These are phyloP conservation scores for Hafferia zeledoni DNA, from an alignment of 2,797 vertebrate genomes.

Conservation along the genomic window DNA sequence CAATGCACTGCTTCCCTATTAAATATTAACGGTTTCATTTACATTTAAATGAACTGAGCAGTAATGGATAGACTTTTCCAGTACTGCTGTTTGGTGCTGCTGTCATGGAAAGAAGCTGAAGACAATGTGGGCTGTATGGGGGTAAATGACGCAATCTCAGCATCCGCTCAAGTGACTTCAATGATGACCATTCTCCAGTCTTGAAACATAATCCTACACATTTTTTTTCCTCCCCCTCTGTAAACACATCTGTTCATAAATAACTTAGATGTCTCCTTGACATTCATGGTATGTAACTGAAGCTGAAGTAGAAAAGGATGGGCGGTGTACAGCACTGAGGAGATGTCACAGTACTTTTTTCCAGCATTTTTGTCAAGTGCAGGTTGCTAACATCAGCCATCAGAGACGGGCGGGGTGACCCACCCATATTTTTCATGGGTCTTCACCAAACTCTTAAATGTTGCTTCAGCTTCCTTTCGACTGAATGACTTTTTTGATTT, in stretches of 20 bases:
- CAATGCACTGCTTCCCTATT: constrained; percentile 83
- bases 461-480: constrained; percentile 98
- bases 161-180: constrained; percentile 77
- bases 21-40: constrained; percentile 88
- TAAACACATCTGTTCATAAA: constrained; percentile 83
- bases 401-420: constrained; percentile 98
- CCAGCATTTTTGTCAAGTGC: constrained; percentile 67
- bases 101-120: constrained; percentile 76
- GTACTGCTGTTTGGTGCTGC: constrained; percentile 78
- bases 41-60: constrained; percentile 85
- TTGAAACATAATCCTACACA: constrained; percentile 76
- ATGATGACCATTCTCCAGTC: constrained; percentile 75
- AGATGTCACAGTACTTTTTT: constrained; percentile 78
- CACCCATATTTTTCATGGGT: constrained; percentile 99
- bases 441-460: constrained; percentile 99
- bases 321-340: constrained; percentile 77
- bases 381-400: constrained; percentile 85
- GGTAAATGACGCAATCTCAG: constrained; percentile 72
- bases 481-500: constrained; percentile 99
- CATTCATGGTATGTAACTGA: constrained; percentile 83
- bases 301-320: constrained; percentile 83
- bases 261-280: constrained; percentile 81
- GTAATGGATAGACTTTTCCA: constrained; percentile 72
- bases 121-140: constrained; percentile 56
- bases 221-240: constrained; percentile 64